Evolutionary conservation across 2,888 invertebrate species (phyloP).

Genomic region (Drosophila putrida): DNA sequence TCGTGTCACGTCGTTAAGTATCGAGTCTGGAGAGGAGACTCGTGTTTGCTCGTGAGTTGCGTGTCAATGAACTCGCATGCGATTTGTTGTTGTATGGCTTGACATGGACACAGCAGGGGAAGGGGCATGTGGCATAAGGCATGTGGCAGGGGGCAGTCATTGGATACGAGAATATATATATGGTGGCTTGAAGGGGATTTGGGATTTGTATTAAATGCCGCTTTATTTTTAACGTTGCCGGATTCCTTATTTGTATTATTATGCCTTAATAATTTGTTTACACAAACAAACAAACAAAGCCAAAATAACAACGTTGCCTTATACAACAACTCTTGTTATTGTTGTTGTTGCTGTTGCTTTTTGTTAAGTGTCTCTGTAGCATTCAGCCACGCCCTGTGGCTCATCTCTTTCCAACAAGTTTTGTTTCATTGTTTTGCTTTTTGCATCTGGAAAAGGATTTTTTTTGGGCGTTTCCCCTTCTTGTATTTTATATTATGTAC

Average conservation of each 20-base stretch:
- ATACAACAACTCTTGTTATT: conserved; percentile 6
- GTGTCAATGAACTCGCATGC: conserved; percentile 79
- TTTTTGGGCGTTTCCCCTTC: conserved; percentile 46
- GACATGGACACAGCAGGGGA: conserved; percentile 18
- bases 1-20: conserved; percentile 53
- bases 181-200: conserved; percentile 5
- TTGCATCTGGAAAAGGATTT: conserved; percentile 44
- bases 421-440: conserved; percentile 29
- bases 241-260: conserved; percentile 61
- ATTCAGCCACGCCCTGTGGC: conserved; percentile 36
- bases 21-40: conserved; percentile 24
- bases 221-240: conserved; percentile 69
- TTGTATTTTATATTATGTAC: conserved; percentile 6
- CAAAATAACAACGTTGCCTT: conserved; percentile 36
- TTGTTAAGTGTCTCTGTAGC: conserved; percentile 29
- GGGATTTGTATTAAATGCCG: conserved; percentile 56
- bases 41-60: conserved; percentile 58
- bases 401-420: conserved; percentile 22
- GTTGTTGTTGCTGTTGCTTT: conserved; percentile 20
- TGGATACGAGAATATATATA: background rate
- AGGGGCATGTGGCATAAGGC: conserved; percentile 1
- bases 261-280: conserved; percentile 77
- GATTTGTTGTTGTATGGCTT: conserved; percentile 76
- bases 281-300: conserved; percentile 54
- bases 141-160: background rate